Percentiles rank a stretch among this genome's conserved stretches.
Evolutionary conservation across 2,113 vertebrate species (phyloP).

Genomic region (Amia ocellicauda): DNA sequence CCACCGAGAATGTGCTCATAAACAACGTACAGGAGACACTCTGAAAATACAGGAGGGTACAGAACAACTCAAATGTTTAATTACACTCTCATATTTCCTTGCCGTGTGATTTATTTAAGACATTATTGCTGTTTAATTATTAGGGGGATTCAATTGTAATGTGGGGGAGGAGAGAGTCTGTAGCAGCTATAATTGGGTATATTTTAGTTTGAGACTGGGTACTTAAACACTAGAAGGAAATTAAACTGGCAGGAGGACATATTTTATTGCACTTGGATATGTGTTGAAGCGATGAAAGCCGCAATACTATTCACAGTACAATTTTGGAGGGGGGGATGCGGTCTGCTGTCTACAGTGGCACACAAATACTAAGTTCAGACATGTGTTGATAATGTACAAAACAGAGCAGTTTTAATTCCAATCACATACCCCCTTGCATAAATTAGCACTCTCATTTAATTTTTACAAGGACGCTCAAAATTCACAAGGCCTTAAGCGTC

Average conservation of each 20-base stretch:
- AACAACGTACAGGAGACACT: neutral
- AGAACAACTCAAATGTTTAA: constrained; percentile 47
- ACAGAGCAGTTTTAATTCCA: neutral
- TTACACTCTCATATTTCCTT: constrained; percentile 64
- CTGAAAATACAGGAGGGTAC: neutral
- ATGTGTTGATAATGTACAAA: neutral
- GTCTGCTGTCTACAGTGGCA: neutral
- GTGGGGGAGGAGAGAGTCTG: constrained; percentile 61
- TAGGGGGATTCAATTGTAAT: constrained; percentile 65
- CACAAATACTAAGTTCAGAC: neutral
- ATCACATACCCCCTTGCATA: neutral
- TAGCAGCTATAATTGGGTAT: constrained; percentile 16
- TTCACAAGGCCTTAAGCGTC: constrained; percentile 1
- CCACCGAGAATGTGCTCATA: neutral
- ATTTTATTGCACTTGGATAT: neutral
- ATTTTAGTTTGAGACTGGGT: neutral
- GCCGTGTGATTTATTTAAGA: constrained; percentile 63
- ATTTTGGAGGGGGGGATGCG: neutral
- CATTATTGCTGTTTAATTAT: constrained; percentile 77
- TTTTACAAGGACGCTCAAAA: neutral
- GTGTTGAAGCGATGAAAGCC: neutral
- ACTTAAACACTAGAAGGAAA: neutral
- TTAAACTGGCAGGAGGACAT: neutral
- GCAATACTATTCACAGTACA: neutral
- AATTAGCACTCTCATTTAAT: constrained; percentile 11